Evolutionary conservation across 2,888 invertebrate genomes (phyloP).

Genomic region (Ceraclea dissimilis): DNA sequence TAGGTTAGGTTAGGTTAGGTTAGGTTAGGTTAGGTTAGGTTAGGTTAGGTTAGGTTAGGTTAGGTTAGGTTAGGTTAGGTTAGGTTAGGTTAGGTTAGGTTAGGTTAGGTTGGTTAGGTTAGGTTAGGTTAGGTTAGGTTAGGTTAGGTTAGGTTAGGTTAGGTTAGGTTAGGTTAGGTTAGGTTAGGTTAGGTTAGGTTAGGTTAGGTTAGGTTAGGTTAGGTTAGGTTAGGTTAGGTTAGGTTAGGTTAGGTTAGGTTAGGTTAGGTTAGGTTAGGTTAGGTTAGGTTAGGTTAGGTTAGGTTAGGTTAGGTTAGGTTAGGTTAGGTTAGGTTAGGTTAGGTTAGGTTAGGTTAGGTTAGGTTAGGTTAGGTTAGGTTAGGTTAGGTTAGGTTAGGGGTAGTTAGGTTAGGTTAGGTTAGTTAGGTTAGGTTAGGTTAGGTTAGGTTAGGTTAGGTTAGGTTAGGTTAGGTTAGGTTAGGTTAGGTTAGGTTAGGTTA

Average conservation of each 20-base stretch:
- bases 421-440: background rate
- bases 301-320: background rate
- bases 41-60: background rate
- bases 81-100: background rate
- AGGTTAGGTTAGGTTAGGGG: background rate
- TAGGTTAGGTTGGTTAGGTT: too few species aligned
- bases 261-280: background rate
- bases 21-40: background rate
- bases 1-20: background rate
- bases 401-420: background rate
- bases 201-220: background rate
- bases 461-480: background rate
- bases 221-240: background rate
- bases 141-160: background rate
- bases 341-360: constrained; percentile 10
- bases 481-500: background rate
- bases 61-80: background rate
- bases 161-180: background rate
- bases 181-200: background rate
- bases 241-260: background rate
- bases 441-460: background rate
- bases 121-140: background rate
- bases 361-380: background rate
- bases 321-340: constrained; percentile 2
- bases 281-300: background rate